Evolutionary conservation across 2,888 invertebrate species (phyloP), one percentile per base, ranked within the genome.

Genomic region (Andrena haemorrhoa): DNA sequence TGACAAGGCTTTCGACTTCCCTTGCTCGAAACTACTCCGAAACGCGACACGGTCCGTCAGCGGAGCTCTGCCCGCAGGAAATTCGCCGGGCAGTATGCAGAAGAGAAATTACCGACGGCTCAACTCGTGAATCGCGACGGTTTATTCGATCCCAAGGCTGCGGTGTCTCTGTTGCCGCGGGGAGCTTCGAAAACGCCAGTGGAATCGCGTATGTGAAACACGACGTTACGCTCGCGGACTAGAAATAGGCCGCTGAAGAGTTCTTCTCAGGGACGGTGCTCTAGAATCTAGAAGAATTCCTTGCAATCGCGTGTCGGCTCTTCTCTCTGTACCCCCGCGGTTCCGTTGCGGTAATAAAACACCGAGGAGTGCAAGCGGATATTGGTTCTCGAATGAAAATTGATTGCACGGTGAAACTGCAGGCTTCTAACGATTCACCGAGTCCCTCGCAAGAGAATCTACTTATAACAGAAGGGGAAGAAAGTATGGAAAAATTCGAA

Each of bases 71-170:
- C 1, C 41, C 41, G 3, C 41, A 41, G 41, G 16, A 41, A 41
- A 41, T 41, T 41, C 41, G 41, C 16, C 41, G 41, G 5, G 41
- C 41, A 5, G 41, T 70, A 77, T 61, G 65, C 66, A 65, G 66
- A 47, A 75, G 29, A 66, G 64, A 71, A 65, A 72, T 72, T 72
- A 23, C 16, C 23, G 35, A 12, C 47, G 56, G 64, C 65, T 74
- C 53, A 70, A 53, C 35, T 53, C 68, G 53, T 29, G 23, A 33
- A 10, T 20, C 35, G 10, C 20, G 16, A 41, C 16, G 16, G 78
- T 61, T 79, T 66, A 66, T 72, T 71, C 53, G 53, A 68, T 79
- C 49, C 71, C 79, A 80, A 80, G 80, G 80, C 63, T 72, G 56
- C 49, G 47, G 49, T 33, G 35, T 56, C 53, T 16, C 35, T 10